Evolutionary conservation across 2,888 invertebrate species (phyloP), one percentile per base, ranked within the genome.

Genomic region (Apodemia zela): DNA sequence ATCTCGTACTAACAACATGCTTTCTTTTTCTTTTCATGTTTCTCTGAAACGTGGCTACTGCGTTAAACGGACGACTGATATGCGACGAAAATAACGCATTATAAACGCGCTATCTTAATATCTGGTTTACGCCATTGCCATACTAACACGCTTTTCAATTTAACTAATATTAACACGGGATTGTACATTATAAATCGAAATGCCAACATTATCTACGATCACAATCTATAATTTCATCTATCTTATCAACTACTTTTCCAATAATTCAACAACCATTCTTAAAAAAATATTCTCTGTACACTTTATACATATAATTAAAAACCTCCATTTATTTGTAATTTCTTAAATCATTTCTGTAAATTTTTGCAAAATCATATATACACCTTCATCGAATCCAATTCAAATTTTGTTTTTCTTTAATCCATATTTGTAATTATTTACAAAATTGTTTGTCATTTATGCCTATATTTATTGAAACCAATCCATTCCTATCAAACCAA

Each of bases 1-100:
- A 85, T 78, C 66, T 76, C 74, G 77, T 79, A 90, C 92, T 92
- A 92, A 92, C 92, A 89, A 86, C 84, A 84, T 82, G 91, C 91
- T 92, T 91, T 85, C 75, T 83, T 82, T 89, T 87, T 92, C 90
- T 92, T 92, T 92, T 85, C 92, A 92, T 92, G 92, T 89, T 90
- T 89, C 85, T 89, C 81, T 90, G 88, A 89, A 89, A 89, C 88
- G 88, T 89, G 87, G 85, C 87, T 84, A 87, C 87, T 82, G 81
- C 89, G 81, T 74, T 70, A 76, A 75, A 76, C 73, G 76, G 71
- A 76, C 75, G 73, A 71, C 75, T 75, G 70, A 75, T 75, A 75
- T 77, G 77, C 87, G 88, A 84, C 86, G 84, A 79, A 72, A 76
- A 79, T 84, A 81, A 85, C 76, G 78, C 81, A 84, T 78, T 80